Base-by-base conservation (phyloP, 2,888 invertebrate genomes). In the Temnothorax unifasciatus region DNA sequence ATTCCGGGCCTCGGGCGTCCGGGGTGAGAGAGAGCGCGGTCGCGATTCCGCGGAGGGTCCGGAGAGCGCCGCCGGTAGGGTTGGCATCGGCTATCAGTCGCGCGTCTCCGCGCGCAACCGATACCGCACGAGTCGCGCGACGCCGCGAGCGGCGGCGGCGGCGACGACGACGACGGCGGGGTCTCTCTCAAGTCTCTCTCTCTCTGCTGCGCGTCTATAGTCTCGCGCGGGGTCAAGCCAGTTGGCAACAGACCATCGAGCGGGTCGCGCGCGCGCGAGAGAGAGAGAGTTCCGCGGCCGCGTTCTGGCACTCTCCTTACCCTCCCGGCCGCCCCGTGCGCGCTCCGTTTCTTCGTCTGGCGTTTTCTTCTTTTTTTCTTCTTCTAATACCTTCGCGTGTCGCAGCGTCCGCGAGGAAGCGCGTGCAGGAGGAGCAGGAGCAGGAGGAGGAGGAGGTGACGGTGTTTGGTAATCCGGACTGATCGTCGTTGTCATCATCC, bases 181-280 rank as follows among this genome's bases (percentile, higher is more conserved):
- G 61, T 41, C 69, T 41, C 41, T 1, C 8, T 9, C 8, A 8
- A 8, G 6, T 6, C 38, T 34, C 34, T 34, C 5, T 34, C 44
- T 63, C 52, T n/a, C n/a, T n/a, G n/a, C n/a, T 21, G 47, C 63
- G 69, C 59, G 61, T 64, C 50, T 69, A 64, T 69, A 71, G 82
- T 77, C 66, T 52, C 15, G 68, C 44, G 68, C 41, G 68, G 77
- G 44, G 77, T 79, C 59, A 71, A 92, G 92, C 94, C 94, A 95
- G 95, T 95, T 94, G 94, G 94, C 93, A 94, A 94, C 94, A 94
- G 94, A 93, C 93, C 92, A 89, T 92, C 92, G 93, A 89, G 86
- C 87, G 87, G 93, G 86, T 90, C 89, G 88, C 75, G 64, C 54
- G 87, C 81, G 79, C 52, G 50, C 44, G 11, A 29, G 29, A 29